Evolutionary conservation across 2,797 vertebrate species (phyloP), one percentile per base, ranked within the genome.

Genomic region (Siniperca undulata): DNA sequence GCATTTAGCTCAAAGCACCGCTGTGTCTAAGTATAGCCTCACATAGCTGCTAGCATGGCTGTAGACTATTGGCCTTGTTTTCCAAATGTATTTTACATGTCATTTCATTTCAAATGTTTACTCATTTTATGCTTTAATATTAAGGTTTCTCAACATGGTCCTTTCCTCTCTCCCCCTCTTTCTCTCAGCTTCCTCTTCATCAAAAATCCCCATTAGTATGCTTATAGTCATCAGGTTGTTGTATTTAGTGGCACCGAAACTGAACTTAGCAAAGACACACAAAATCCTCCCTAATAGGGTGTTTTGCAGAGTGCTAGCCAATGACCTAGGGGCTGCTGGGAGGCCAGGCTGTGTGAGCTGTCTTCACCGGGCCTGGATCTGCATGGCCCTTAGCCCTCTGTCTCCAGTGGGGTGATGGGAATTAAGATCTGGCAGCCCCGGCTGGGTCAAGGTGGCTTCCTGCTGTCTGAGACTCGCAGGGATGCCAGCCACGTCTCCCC

Each of bases 361-460:
- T 81, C 83, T 87, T 82, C 66, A 69, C 61, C 27, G 11, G 62
- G 48, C 73, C 77, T 70, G 36, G 70, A 67, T 89, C 82, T 79
- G 59, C 62, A 42, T 84, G 72, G 66, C 83, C 87, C 5, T 6
- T 19, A 38, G 74, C 69, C 78, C 82, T 78, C 59, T 61, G 71
- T 86, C 84, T 93, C 88, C 80, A 78, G 59, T 72, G 78, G 74
- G 87, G 64, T 78, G 83, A 85, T 84, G 85, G 77, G 89, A 92
- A 90, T 92, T 88, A 77, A 73, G 82, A 88, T 83, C 86, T 91
- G 90, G 91, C 91, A 85, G 76, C 48, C 72, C 79, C 36, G 71
- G 70, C 86, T 73, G 83, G 92, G 92, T 93, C 90, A 93, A 92
- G 90, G 93, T 93, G 80, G 88, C 85, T 76, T 91, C 90, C 85